Percentiles rank a stretch among this genome's conserved stretches.
phyloP scores from a whole-genome alignment of 2,797 vertebrate species.

The Tachyglossus aculeatus region DNA sequence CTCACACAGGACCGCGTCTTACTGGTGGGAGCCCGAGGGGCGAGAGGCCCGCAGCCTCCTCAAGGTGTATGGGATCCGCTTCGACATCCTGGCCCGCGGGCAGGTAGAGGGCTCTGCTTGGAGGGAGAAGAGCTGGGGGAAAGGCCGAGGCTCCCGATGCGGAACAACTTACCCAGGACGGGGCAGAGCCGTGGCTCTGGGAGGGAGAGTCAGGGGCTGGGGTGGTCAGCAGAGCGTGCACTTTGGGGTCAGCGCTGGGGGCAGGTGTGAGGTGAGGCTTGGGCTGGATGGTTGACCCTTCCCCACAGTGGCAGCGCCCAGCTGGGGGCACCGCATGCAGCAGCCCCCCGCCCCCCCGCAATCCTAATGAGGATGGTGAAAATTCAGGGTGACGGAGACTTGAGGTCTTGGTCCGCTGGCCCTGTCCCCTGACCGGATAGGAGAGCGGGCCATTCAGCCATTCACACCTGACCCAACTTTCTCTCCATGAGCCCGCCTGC shows the following conservation, averaged over 20 bases:
- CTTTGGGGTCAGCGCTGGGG: no score
- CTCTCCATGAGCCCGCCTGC: background rate
- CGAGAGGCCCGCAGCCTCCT: slow-evolving; percentile 81
- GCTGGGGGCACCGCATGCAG: background rate
- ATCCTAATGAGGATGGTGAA: background rate
- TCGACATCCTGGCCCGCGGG: slow-evolving; percentile 88
- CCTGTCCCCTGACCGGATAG: no score
- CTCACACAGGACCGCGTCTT: slow-evolving; percentile 81
- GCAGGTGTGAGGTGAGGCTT: no score
- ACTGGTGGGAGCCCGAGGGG: slow-evolving; percentile 79
- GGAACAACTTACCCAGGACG: no score
- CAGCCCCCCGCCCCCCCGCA: background rate
- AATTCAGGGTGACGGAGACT: no score
- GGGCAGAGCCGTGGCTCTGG: no score
- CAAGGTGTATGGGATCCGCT: slow-evolving; percentile 91
- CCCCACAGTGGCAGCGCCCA: no score
- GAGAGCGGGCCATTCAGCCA: no score
- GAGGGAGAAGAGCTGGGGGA: slow-evolving; percentile 25
- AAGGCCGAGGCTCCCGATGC: no score
- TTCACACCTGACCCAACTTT: no score
- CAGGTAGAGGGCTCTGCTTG: slow-evolving; percentile 74
- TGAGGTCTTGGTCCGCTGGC: no score
- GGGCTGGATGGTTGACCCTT: background rate
- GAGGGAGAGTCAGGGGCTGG: slow-evolving; percentile 76
- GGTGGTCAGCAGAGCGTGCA: no score